phyloP scores from a whole-genome alignment of 2,113 vertebrate species.

The Podiceps cristatus region DNA sequence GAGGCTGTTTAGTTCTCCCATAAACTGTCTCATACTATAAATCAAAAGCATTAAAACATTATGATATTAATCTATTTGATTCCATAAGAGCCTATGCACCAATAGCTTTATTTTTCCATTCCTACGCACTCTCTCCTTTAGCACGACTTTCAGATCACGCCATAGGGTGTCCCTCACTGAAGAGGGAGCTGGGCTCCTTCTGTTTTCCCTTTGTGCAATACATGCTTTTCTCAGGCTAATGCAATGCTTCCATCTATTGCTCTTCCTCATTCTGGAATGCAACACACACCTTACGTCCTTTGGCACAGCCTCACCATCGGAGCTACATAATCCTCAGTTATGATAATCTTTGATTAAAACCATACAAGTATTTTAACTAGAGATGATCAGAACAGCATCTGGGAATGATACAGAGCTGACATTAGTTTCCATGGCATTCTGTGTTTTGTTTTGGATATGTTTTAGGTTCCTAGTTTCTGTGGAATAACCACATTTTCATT shows the following conservation, averaged over 20 bases:
- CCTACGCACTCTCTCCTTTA: neutral
- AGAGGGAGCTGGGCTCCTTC: neutral
- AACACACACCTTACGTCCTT: neutral
- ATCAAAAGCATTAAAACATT: neutral
- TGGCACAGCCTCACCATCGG: neutral
- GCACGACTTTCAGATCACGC: neutral
- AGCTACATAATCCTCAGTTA: neutral
- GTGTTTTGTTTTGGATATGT: neutral
- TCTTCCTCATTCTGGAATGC: neutral
- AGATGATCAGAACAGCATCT: slow-evolving; percentile 4
- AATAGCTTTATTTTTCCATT: neutral
- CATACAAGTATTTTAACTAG: neutral
- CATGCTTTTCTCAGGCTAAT: neutral
- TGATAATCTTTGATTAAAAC: neutral
- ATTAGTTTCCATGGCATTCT: neutral
- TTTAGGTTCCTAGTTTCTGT: neutral
- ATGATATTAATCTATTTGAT: neutral
- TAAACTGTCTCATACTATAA: neutral
- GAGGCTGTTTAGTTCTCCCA: neutral
- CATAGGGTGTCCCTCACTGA: neutral
- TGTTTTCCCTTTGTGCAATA: neutral
- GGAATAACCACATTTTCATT: neutral
- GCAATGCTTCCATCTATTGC: neutral
- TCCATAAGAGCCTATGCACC: neutral
- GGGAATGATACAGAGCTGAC: neutral